Evolutionary conservation across 1,140 invertebrate species (phyloP).

Genomic region (Lepidurus packardi): DNA sequence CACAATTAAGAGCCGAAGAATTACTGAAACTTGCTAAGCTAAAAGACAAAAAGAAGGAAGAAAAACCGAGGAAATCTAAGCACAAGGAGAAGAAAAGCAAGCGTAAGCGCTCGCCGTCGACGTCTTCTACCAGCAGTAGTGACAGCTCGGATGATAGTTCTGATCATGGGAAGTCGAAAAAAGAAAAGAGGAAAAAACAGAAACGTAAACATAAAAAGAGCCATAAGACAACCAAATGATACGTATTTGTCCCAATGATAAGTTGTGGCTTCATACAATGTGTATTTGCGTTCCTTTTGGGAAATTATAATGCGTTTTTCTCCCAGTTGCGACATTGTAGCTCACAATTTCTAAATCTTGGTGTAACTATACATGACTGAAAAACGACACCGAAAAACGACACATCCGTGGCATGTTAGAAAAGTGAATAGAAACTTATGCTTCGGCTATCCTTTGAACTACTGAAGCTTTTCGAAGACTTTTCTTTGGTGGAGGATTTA

Average conservation of each 20-base stretch:
- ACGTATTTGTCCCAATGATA: background rate
- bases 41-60: constrained; percentile 50
- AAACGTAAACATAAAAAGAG: constrained; percentile 45
- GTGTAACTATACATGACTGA: background rate
- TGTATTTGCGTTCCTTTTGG: background rate
- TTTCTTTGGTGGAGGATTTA: background rate
- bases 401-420: background rate
- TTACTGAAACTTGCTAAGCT: constrained; percentile 53
- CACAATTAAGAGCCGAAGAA: constrained; percentile 68
- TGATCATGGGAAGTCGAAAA: constrained; percentile 24
- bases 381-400: too few relatives aligned
- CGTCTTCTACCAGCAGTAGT: constrained; percentile 16
- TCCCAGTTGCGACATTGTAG: too few relatives aligned
- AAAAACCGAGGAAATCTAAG: constrained; percentile 25
- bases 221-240: constrained; percentile 39
- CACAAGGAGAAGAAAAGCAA: constrained; percentile 34
- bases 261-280: background rate
- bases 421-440: background rate
- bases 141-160: constrained; percentile 25
- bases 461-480: background rate
- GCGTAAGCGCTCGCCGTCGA: constrained; percentile 26
- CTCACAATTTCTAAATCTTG: too few relatives aligned
- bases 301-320: background rate
- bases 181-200: constrained; percentile 45
- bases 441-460: background rate